Evolutionary conservation across 2,113 vertebrate species (phyloP).

Genomic region (Albula goreensis): DNA sequence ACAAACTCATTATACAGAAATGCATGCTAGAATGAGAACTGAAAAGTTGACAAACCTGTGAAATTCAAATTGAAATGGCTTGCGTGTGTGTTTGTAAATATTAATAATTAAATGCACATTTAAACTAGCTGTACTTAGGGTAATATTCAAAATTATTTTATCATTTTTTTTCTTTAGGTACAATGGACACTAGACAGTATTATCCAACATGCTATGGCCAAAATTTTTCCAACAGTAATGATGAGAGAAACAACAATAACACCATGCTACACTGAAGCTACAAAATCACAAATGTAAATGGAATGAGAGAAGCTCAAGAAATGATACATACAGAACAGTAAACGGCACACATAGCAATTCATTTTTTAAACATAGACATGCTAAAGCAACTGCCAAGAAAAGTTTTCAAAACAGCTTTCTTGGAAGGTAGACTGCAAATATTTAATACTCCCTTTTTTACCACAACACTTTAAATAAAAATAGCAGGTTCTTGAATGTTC

Average conservation of each 20-base stretch:
- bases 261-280: slow-evolving; percentile 2
- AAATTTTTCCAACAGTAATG: background rate
- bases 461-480: background rate
- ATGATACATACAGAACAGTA: background rate
- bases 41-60: slow-evolving; percentile 2
- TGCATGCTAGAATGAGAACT: slow-evolving; percentile 3
- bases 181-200: background rate
- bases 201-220: background rate
- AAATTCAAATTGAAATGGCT: background rate
- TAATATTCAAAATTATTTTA: background rate
- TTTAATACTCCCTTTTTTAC: slow-evolving; percentile 24
- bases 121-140: background rate
- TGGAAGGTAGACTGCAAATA: background rate
- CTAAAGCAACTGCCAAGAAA: slow-evolving; percentile 14
- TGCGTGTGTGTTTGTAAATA: background rate
- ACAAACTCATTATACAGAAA: background rate
- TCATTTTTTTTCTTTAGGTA: background rate
- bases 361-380: slow-evolving; percentile 4
- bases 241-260: background rate
- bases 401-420: background rate
- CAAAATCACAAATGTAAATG: slow-evolving; percentile 25
- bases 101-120: background rate
- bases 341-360: background rate
- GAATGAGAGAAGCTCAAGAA: slow-evolving; percentile 23
- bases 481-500: background rate